Evolutionary conservation across 2,113 vertebrate species (phyloP).

Genomic region (Spheniscus mendiculus): DNA sequence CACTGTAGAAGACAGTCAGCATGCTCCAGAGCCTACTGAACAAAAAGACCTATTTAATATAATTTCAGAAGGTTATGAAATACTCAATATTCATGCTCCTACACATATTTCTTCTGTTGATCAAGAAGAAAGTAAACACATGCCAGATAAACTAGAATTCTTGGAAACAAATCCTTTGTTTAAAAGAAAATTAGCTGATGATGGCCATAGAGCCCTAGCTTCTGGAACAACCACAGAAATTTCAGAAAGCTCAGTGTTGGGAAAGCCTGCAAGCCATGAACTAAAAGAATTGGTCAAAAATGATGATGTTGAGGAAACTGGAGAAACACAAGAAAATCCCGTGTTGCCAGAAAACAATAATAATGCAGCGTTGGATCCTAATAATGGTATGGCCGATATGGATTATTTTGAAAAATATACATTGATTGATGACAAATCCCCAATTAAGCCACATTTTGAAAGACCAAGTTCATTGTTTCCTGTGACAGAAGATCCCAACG

Average conservation of each 20-base stretch:
- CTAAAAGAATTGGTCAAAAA: neutral
- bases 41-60: conserved; percentile 89
- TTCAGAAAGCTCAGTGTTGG: neutral
- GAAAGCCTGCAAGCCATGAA: neutral
- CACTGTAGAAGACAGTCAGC: conserved; percentile 17
- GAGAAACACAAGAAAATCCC: neutral
- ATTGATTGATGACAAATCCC: conserved; percentile 84
- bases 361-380: neutral
- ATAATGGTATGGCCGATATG: conserved; percentile 66
- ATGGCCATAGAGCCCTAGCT: neutral
- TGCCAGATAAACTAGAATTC: conserved; percentile 88
- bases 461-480: conserved; percentile 38
- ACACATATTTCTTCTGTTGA: conserved; percentile 87
- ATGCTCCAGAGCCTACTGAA: conserved; percentile 62
- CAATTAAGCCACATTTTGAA: conserved; percentile 59
- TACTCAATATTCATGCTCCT: conserved; percentile 90
- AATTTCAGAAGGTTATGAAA: conserved; percentile 93
- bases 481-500: conserved; percentile 38
- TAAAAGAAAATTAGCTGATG: conserved; percentile 60
- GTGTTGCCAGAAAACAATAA: neutral
- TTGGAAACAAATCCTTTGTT: conserved; percentile 83
- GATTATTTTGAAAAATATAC: conserved; percentile 96
- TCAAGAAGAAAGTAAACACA: conserved; percentile 87
- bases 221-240: neutral
- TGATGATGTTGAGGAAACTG: neutral